Conservation (phyloP, 2,113 vertebrate species). For the Monopterus albus region DNA sequence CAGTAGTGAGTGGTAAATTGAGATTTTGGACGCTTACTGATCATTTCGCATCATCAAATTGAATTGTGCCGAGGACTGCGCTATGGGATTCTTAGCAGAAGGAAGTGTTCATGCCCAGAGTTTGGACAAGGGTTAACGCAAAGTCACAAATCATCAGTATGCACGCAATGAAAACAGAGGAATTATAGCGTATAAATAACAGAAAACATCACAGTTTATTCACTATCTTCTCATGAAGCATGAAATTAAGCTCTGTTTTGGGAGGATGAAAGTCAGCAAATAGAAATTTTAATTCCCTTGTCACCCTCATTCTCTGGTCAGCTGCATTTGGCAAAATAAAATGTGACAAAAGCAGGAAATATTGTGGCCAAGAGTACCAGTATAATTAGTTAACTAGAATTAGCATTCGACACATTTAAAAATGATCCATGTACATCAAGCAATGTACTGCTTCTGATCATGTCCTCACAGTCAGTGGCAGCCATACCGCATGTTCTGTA, state of each 20-base stretch:
- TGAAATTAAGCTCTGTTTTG: constrained; percentile 31
- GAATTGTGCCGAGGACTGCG: too few species aligned
- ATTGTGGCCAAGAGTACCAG: background rate
- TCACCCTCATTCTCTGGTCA: background rate
- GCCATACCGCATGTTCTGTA: background rate
- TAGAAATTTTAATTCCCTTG: too few species aligned
- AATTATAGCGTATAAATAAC: background rate
- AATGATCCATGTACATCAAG: background rate
- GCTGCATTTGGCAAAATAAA: background rate
- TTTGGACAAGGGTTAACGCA: too few species aligned
- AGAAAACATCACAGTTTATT: background rate
- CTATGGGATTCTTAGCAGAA: too few species aligned
- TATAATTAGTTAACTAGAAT: background rate
- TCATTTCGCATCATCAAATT: too few species aligned
- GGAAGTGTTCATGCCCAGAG: too few species aligned
- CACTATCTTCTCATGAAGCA: background rate
- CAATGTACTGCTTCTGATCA: background rate
- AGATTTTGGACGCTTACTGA: too few species aligned
- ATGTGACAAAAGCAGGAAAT: background rate
- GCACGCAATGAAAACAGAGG: background rate
- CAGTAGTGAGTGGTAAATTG: too few species aligned
- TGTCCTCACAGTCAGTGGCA: background rate
- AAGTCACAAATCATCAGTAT: too few species aligned
- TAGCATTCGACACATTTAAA: background rate
- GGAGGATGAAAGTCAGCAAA: background rate